Conservation (phyloP, 2,113 vertebrate species). For the Ptyas mucosa region DNA sequence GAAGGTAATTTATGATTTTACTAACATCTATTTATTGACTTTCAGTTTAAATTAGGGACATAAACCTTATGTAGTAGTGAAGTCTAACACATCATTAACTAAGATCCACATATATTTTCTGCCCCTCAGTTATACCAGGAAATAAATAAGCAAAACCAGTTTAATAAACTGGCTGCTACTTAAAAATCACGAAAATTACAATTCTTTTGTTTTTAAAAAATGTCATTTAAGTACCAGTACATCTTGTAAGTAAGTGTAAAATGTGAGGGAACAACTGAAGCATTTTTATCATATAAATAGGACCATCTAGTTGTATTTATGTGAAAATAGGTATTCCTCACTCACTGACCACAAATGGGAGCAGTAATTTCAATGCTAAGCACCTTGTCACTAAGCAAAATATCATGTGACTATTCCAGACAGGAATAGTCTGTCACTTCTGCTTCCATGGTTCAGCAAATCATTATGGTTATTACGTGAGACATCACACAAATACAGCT, state of each 20-base stretch:
- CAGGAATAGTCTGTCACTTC: not conserved
- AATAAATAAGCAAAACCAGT: not conserved
- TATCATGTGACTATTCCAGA: not conserved
- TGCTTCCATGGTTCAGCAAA: not conserved
- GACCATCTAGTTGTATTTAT: not conserved
- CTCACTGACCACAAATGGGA: not conserved
- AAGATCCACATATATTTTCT: not conserved
- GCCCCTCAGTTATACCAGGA: not conserved
- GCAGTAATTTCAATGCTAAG: not conserved
- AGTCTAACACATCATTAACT: not conserved
- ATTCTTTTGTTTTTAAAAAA: not conserved
- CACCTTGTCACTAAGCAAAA: not conserved
- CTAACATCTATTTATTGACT: not conserved
- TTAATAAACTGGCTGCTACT: not conserved
- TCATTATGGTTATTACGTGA: not conserved
- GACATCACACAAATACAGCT: not conserved
- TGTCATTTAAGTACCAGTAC: not conserved
- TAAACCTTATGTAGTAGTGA: constrained; percentile 6
- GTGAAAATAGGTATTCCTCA: not conserved
- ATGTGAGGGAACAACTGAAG: not conserved
- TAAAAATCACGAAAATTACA: not conserved
- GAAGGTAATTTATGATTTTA: constrained; percentile 25
- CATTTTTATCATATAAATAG: not conserved
- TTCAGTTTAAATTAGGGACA: not conserved
- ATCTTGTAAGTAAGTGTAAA: not conserved